Base-by-base conservation (phyloP, 2,888 invertebrate genomes). In the Tuta absoluta region DNA sequence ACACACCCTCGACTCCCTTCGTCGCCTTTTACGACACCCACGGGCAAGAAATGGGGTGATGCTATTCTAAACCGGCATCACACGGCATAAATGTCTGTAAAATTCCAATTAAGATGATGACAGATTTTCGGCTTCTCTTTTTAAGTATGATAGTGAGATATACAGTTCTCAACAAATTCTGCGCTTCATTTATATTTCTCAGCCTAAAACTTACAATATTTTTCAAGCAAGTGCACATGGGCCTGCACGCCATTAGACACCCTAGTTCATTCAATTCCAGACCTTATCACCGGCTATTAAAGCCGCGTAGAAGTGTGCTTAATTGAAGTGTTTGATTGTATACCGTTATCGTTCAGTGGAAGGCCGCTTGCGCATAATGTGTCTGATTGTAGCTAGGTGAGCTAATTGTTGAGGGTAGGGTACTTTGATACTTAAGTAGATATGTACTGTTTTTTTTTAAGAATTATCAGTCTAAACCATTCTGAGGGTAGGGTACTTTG, bases 311-410 rank as follows among this genome's bases (percentile, higher is more conserved):
- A 28, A 33, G 56, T 56, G 56, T 56, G 24, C 8, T 71, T 45
- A 56, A 56, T 56, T 56, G 51, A 53, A 53, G 56, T 56, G 56
- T 28, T 71, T 45, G 33, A 56, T 56, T 24, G 56, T 49, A 66
- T 69, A 66, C 69, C 68, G 71, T 75, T 82, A 84, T 82, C 81
- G 81, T 81, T 77, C 75, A 56, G 71, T 70, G 73, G 81, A 82
- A 86, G 86, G 85, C 84, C 84, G 82, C 80, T 80, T 77, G 78
- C 75, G 66, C 66, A 69, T 79, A 82, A 83, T 81, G 75, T 74
- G 74, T 70, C 80, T 80, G 79, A 86, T 87, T 85, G 75, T 82
- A 79, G 81, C 79, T 80, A 19, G 24, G 51, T 58, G 38, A 57
- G 21, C 51, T 66, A 66, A 66, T 66, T 66, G 64, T 56, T 63